Conservation (phyloP, 2,113 vertebrate species). For the Delphinus delphis region DNA sequence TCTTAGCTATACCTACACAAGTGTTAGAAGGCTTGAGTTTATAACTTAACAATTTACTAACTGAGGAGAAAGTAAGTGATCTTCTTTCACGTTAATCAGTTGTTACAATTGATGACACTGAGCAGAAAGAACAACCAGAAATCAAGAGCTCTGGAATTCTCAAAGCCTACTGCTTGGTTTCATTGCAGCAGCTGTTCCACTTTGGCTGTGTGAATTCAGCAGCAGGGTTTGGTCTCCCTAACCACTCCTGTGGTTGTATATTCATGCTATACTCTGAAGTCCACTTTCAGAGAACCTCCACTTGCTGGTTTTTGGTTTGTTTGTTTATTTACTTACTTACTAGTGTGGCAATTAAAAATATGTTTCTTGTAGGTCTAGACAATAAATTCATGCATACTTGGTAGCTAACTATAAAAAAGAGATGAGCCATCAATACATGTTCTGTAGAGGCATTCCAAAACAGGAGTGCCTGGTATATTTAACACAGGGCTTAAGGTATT, state of each 20-base stretch:
- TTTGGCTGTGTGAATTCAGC: neutral
- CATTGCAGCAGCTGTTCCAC: neutral
- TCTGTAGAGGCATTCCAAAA: neutral
- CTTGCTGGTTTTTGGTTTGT: neutral
- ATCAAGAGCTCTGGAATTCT: neutral
- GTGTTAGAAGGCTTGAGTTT: neutral
- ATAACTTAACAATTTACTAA: slow-evolving; percentile 21
- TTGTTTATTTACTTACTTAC: neutral
- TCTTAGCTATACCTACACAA: slow-evolving; percentile 2
- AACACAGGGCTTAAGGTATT: neutral
- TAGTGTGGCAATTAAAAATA: neutral
- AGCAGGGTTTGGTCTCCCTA: neutral
- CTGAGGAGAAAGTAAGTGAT: neutral
- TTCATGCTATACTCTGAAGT: neutral
- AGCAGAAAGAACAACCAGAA: neutral
- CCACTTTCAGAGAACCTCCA: neutral
- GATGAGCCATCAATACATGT: neutral
- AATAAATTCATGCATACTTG: neutral
- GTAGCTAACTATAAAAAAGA: neutral
- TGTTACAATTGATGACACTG: neutral
- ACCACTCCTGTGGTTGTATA: neutral
- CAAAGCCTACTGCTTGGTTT: neutral
- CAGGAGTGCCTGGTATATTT: neutral
- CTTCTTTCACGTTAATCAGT: neutral
- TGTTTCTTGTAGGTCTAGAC: neutral